Percentiles rank a stretch among this genome's conserved stretches.
Conservation (phyloP, 2,113 vertebrate genomes). For the Sialia sialis region DNA sequence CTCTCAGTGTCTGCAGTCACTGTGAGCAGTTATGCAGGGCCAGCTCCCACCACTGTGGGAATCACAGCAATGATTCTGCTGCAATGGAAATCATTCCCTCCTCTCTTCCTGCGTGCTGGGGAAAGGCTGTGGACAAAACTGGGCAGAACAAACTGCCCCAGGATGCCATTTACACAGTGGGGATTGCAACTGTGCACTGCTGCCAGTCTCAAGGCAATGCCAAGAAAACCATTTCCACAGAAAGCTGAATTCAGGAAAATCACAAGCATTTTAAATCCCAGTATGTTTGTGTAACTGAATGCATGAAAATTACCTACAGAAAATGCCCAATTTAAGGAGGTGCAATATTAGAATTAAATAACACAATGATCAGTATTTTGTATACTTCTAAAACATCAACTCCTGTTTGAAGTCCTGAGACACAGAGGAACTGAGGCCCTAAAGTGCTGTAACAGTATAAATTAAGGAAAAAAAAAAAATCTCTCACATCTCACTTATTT, state of each 20-base stretch:
- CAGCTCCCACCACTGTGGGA: not conserved
- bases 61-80: not conserved
- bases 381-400: not conserved
- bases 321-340: not conserved
- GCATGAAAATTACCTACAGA: not conserved
- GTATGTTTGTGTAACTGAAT: not conserved
- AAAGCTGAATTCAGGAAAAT: not conserved
- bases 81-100: not conserved
- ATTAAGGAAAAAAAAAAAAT: not conserved
- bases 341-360: not conserved
- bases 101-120: not conserved
- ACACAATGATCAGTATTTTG: not conserved
- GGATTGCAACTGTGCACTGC: not conserved
- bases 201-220: not conserved
- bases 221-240: not conserved
- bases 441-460: not conserved
- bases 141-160: not conserved
- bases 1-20: not conserved
- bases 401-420: not conserved
- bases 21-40: not conserved
- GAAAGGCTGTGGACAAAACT: not conserved
- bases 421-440: not conserved
- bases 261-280: not conserved
- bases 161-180: not conserved
- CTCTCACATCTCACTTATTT: not conserved